Evolutionary conservation across 2,113 vertebrate genomes (phyloP).

Genomic region (Galbula dea): DNA sequence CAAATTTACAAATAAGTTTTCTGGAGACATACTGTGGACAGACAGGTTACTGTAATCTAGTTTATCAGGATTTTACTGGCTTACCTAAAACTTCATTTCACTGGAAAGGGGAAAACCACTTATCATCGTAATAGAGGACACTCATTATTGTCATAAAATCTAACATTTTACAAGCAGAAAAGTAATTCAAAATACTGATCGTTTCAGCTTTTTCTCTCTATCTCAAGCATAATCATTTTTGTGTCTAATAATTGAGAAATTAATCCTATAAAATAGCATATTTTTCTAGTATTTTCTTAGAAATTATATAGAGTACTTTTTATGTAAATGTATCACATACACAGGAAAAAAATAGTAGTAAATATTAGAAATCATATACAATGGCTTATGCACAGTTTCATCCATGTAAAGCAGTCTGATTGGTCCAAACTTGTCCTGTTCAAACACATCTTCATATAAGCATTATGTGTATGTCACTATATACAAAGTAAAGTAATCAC

Average conservation of each 20-base stretch:
- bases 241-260: neutral
- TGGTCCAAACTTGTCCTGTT: neutral
- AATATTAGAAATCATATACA: neutral
- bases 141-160: neutral
- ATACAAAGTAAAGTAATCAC: neutral
- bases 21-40: neutral
- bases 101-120: neutral
- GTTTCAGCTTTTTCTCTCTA: neutral
- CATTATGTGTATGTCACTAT: neutral
- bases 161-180: neutral
- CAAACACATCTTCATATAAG: constrained; percentile 13
- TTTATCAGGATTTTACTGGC: neutral
- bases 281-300: neutral
- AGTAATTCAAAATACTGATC: neutral
- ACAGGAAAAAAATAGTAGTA: neutral
- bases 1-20: neutral
- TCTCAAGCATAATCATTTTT: neutral
- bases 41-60: neutral
- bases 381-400: neutral
- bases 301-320: neutral
- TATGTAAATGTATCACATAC: neutral
- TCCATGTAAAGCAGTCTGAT: neutral
- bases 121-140: neutral
- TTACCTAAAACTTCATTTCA: neutral
- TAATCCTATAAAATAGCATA: neutral